Conservation (phyloP, 1,140 invertebrate species). For the Maniola jurtina region DNA sequence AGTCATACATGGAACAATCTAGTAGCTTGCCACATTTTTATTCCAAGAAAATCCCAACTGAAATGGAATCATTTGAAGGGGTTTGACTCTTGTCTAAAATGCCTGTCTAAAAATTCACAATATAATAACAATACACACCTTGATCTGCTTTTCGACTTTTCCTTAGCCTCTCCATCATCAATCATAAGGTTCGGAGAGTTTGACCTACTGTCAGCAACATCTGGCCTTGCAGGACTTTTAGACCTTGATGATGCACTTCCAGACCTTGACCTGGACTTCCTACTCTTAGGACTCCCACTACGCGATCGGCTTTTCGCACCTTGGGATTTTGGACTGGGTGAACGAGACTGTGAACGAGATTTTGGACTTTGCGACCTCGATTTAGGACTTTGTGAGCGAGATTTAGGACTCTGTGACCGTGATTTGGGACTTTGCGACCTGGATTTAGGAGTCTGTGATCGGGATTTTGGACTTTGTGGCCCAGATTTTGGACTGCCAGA, state of each 20-base stretch:
- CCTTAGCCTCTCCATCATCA: slow-evolving; percentile 70
- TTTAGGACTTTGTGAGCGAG: slow-evolving; percentile 52
- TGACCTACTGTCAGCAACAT: slow-evolving; percentile 75
- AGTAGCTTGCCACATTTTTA: too few species aligned
- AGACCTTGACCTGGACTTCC: slow-evolving; percentile 59
- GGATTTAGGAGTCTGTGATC: slow-evolving; percentile 71
- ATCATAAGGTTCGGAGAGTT: slow-evolving; percentile 81
- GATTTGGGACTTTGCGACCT: slow-evolving; percentile 60
- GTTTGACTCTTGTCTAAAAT: too few species aligned
- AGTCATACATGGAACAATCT: too few species aligned
- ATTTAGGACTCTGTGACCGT: slow-evolving; percentile 59
- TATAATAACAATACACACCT: slow-evolving; percentile 40
- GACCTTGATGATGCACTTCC: slow-evolving; percentile 64
- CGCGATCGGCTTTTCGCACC: slow-evolving; percentile 53
- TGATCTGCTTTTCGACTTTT: slow-evolving; percentile 61
- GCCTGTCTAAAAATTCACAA: not conserved
- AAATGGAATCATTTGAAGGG: too few species aligned
- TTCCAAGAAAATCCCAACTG: too few species aligned
- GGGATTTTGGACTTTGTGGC: slow-evolving; percentile 60
- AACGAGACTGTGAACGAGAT: slow-evolving; percentile 72
- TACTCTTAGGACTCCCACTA: slow-evolving; percentile 63
- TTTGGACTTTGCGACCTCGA: slow-evolving; percentile 58
- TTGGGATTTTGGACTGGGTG: slow-evolving; percentile 48
- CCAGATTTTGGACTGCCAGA: slow-evolving; percentile 67
- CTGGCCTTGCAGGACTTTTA: slow-evolving; percentile 64